Conservation (phyloP, 2,113 vertebrate genomes). For the Oryzias curvinotus region DNA sequence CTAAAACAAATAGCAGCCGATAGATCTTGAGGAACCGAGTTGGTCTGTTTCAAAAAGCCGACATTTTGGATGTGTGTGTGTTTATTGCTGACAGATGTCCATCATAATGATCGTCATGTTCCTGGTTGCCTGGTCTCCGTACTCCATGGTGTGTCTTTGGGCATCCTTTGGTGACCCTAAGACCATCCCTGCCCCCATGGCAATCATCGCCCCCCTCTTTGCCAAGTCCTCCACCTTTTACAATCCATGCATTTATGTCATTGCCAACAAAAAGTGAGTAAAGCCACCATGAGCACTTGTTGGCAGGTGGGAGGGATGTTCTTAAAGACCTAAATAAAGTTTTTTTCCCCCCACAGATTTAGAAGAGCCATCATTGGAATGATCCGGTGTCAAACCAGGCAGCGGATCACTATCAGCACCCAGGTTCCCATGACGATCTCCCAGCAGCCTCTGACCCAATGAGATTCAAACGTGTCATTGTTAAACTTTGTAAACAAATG, state of each 20-base stretch:
- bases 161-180: conserved; percentile 91
- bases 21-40: no score
- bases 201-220: conserved; percentile 95
- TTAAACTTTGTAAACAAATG: not conserved
- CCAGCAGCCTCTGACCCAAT: conserved; percentile 70
- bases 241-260: conserved; percentile 96
- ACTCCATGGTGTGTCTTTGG: conserved; percentile 95
- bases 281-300: not conserved
- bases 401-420: conserved; percentile 82
- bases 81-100: conserved; percentile 85
- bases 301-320: not conserved
- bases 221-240: conserved; percentile 99
- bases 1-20: no score
- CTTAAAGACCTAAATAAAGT: not conserved
- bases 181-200: conserved; percentile 89
- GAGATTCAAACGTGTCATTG: conserved; percentile 3
- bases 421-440: conserved; percentile 84
- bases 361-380: conserved; percentile 89
- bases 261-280: conserved; percentile 95
- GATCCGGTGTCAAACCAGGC: conserved; percentile 87
- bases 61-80: not conserved
- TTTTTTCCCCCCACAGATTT: conserved; percentile 78
- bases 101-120: conserved; percentile 96
- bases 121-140: conserved; percentile 95
- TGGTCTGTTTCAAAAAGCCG: no score